These are phyloP conservation scores for Nycticryphes semicollaris DNA, from an alignment of 2,113 vertebrate genomes.

Conservation along the genomic window DNA sequence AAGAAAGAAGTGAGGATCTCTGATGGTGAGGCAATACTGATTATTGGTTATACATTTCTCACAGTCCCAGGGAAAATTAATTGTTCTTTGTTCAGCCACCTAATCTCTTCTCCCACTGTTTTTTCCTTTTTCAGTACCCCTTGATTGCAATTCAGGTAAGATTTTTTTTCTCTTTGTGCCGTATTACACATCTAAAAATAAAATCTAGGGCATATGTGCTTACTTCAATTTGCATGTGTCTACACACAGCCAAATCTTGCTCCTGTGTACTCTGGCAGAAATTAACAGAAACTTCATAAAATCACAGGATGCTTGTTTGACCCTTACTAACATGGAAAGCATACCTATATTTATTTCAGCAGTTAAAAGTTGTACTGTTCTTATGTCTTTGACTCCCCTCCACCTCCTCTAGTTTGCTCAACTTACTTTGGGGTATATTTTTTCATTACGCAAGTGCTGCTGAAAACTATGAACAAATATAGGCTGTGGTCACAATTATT, in stretches of 20 bases:
- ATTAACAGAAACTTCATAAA: background rate
- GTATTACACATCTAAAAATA: background rate
- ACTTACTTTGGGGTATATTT: background rate
- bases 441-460: background rate
- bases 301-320: background rate
- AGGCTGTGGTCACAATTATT: background rate
- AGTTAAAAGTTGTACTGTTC: background rate
- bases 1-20: background rate
- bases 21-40: background rate
- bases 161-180: background rate
- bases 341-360: background rate
- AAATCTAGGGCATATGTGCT: background rate
- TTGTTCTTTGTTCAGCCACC: background rate
- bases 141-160: constrained; percentile 65
- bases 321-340: background rate
- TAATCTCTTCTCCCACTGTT: background rate
- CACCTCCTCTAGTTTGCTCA: background rate
- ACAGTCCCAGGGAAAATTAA: background rate
- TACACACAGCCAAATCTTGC: background rate
- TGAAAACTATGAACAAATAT: background rate
- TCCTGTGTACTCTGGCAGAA: background rate
- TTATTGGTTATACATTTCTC: background rate
- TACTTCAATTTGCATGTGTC: background rate
- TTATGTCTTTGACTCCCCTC: background rate
- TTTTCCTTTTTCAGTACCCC: constrained; percentile 52